These are phyloP conservation scores for Micromussa lordhowensis DNA, from an alignment of 92 coral and sea anemone species.

Conservation along the genomic window DNA sequence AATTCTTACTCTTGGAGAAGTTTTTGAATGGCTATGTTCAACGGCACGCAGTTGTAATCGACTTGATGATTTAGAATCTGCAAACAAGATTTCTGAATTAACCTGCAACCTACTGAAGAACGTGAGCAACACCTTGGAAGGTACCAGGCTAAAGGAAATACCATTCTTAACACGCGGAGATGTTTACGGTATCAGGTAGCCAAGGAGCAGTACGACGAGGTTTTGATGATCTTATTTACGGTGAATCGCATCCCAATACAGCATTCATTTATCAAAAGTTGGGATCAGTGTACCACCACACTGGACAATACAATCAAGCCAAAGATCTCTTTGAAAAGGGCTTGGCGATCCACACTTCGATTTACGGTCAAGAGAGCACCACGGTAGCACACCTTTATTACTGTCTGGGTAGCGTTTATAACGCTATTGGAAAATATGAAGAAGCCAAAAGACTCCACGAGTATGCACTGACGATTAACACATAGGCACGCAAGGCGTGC, in stretches of 20 bases:
- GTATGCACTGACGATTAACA: background rate
- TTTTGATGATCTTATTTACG: background rate
- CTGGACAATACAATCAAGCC: slow-evolving; percentile 1
- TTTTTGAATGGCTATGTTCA: background rate
- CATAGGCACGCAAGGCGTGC: too few species aligned
- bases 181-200: background rate
- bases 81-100: background rate
- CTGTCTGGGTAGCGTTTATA: background rate
- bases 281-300: background rate
- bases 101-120: background rate
- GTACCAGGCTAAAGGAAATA: background rate
- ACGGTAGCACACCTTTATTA: background rate
- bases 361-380: background rate
- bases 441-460: slow-evolving; percentile 1
- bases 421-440: background rate
- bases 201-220: background rate
- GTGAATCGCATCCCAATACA: background rate
- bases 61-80: background rate
- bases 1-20: too few species aligned
- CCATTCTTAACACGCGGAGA: background rate
- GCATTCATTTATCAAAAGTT: background rate
- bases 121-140: background rate
- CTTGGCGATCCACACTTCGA: background rate
- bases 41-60: background rate
- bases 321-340: background rate